Evolutionary conservation across 2,888 invertebrate genomes (phyloP), one percentile per base, ranked within the genome.

Genomic region (Zygaena filipendulae): DNA sequence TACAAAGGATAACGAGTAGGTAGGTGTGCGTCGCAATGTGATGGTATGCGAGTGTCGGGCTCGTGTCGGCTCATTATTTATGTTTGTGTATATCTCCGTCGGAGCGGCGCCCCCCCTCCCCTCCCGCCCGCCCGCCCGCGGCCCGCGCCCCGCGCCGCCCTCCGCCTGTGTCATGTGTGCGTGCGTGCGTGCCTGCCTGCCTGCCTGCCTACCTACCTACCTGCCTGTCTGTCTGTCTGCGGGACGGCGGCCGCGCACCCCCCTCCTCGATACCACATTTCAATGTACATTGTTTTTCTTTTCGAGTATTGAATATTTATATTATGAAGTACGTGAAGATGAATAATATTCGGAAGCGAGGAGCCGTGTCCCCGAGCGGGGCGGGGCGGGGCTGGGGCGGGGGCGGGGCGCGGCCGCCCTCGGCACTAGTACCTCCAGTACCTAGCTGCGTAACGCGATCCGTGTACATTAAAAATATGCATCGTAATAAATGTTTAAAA

Each of bases 251-350:
- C 7, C 4, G 16, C 16, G 7, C 7, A 4, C 16, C 5, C 16
- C 4, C 16, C 16, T 16, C 7, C 7, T 7, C 16, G 16, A 16
- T 16, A 16, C 16, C 16, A n/a, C n/a, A n/a, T 38, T 40, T 35
- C 36, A 37, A 35, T 42, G 38, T 40, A 36, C 21, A 35, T 42
- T 38, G 29, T n/a, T n/a, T n/a, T 74, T 74, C 72, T 75, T 75
- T 75, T 75, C 72, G 69, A 71, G 68, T 77, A 75, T 71, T 66
- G 74, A 62, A 75, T 75, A 77, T 74, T 74, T 77, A 75, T 77
- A 74, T 74, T 77, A 75, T 77, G 66, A 74, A 68, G 68, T 74
- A 74, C 68, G 77, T 75, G 75, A 74, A 57, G 64, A 63, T 58
- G 58, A 64, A 74, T 71, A 68, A 50, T 49, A n/a, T n/a, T n/a